A percentile compares a stretch with the other conserved stretches of the same genome.
Evolutionary conservation across 1,140 invertebrate genomes (phyloP).

Genomic region (Zaprionus capensis): DNA sequence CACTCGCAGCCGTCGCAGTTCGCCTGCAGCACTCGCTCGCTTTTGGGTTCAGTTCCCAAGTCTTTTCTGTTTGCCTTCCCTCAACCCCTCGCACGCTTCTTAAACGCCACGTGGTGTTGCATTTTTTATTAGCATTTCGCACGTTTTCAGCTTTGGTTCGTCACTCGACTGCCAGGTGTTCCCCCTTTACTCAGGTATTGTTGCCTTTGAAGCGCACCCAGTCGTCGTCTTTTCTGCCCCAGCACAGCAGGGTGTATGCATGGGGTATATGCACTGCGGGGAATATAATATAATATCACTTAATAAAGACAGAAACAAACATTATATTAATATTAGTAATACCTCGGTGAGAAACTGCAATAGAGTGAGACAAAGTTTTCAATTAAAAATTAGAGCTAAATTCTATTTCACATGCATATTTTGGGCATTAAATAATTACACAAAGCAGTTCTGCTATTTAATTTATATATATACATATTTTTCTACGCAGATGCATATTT

Average conservation of each 20-base stretch:
- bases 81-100: not conserved
- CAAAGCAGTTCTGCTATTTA: not conserved
- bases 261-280: not conserved
- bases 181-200: conserved; percentile 10
- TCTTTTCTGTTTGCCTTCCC: not conserved
- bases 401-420: not conserved
- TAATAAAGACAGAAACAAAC: too few relatives aligned
- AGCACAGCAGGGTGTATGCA: not conserved
- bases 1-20: conserved; percentile 17
- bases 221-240: not conserved
- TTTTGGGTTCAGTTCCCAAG: conserved; percentile 10
- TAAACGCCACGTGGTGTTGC: conserved; percentile 57
- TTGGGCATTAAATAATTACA: not conserved
- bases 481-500: not conserved
- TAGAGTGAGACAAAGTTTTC: not conserved
- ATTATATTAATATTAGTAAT: too few relatives aligned
- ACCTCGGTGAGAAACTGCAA: too few relatives aligned
- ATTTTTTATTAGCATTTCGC: conserved; percentile 74
- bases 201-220: conserved; percentile 19
- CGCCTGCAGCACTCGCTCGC: conserved; percentile 43
- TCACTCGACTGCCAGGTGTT: conserved; percentile 2
- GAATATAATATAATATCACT: too few relatives aligned
- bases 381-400: not conserved
- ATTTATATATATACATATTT: not conserved
- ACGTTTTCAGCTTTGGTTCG: conserved; percentile 51